Evolutionary conservation across 1,140 invertebrate genomes (phyloP).

Genomic region (Globodera rostochiensis): DNA sequence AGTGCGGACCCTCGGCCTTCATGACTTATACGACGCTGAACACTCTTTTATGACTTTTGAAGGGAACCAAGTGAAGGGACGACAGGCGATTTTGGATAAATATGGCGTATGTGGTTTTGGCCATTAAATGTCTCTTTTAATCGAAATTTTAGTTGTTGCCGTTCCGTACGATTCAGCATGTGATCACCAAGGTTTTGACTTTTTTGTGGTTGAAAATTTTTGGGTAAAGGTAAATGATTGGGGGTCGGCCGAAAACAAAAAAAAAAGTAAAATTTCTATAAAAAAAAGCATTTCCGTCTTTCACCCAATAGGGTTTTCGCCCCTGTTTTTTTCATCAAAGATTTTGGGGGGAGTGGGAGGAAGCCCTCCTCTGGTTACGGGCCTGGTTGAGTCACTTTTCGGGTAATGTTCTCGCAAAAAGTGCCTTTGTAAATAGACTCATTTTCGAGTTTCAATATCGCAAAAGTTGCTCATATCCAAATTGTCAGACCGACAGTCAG

Average conservation of each 20-base stretch:
- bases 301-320: too few relatives aligned
- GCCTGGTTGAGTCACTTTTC: too few relatives aligned
- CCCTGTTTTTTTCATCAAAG: too few relatives aligned
- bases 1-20: constrained; percentile 45
- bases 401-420: too few relatives aligned
- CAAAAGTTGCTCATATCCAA: neutral
- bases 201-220: neutral
- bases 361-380: too few relatives aligned
- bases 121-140: neutral
- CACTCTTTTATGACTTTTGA: constrained; percentile 65
- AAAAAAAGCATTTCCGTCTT: too few relatives aligned
- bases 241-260: too few relatives aligned
- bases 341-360: too few relatives aligned
- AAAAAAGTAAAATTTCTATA: too few relatives aligned
- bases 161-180: constrained; percentile 59
- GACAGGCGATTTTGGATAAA: constrained; percentile 60
- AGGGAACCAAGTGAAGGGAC: constrained; percentile 58
- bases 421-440: too few relatives aligned
- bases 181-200: constrained; percentile 54
- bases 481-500: constrained; percentile 53
- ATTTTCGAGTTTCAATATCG: too few relatives aligned
- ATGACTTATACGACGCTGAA: constrained; percentile 58
- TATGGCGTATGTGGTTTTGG: constrained; percentile 49
- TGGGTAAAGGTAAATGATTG: too few relatives aligned
- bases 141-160: constrained; percentile 52